Conservation (phyloP, 2,888 invertebrate species). For the Meliscaeva auricollis region DNA sequence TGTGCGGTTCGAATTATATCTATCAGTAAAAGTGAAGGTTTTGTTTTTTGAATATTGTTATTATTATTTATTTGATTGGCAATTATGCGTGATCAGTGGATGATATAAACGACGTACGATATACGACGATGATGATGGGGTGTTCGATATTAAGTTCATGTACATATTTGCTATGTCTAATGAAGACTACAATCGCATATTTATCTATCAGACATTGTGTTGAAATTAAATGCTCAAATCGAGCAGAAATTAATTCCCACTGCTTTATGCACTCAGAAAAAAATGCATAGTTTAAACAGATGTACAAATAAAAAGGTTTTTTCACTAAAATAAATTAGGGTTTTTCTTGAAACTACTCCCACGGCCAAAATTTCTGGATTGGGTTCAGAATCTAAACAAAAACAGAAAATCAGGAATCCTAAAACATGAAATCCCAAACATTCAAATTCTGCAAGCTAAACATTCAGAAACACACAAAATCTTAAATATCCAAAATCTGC, state of each 20-base stretch:
- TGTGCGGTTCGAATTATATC: not conserved
- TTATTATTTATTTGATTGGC: conserved; percentile 44
- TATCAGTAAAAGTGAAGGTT: not conserved
- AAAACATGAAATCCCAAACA: no score
- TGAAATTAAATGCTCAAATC: conserved; percentile 52
- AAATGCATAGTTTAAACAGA: no score
- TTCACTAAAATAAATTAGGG: no score
- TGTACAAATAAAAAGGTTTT: no score
- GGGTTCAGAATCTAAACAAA: no score
- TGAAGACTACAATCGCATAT: conserved; percentile 45
- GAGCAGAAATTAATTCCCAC: conserved; percentile 12
- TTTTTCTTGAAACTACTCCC: no score
- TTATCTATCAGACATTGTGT: conserved; percentile 22
- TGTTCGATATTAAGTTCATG: not conserved
- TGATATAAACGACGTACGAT: conserved; percentile 44
- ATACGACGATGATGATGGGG: not conserved
- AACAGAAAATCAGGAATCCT: no score
- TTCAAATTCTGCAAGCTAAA: no score
- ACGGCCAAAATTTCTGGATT: no score
- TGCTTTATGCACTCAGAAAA: conserved; percentile 7
- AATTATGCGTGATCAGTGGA: conserved; percentile 64
- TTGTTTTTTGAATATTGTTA: not conserved
- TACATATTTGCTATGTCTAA: not conserved
- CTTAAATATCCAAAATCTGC: no score
- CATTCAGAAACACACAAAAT: no score